Base-by-base conservation (phyloP, 2,797 vertebrate species). In the Danio albolineatus region DNA sequence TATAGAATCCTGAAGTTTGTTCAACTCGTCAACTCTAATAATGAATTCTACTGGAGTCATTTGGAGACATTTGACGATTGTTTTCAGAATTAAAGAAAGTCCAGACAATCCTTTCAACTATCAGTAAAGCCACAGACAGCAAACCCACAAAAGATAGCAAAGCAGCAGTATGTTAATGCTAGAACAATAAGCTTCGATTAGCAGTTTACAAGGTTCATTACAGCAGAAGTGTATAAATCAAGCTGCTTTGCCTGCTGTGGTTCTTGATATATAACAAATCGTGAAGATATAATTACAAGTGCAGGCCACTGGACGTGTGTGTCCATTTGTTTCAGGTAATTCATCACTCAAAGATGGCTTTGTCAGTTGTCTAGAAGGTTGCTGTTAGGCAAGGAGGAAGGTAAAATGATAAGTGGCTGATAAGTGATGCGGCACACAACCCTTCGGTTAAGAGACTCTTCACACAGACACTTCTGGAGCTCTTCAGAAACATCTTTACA, bases 31-130 rank as follows among this genome's bases (percentile, higher is more conserved):
- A 28, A 28, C 28, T 28, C 90, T 90, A 90, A 93, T 93, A 92
- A 88, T 90, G 88, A 84, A 85, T 88, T 88, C 90, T 81, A 88
- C 87, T 86, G 84, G 90, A 28, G 28, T 79, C 91, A 88, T 93
- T 91, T 90, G 86, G 13, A 77, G 80, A 89, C 88, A 88, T 91
- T 91, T 92, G 88, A 89, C 87, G 90, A n/a, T 93, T 93, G 91
- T 94, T 94, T 93, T 88, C 85, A 9, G 86, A 90, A 90, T 91
- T 91, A 91, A 91, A 90, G 89, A 90, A 91, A 91, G 89, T 91
- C 85, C 83, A 83, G 84, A 82, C 77, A 76, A 92, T 92, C 89
- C 89, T 83, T 91, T 85, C 86, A 83, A n/a, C 72, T 89, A 88
- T 75, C 62, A 69, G 78, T 79, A 89, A 89, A 86, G 82, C 86